phyloP scores from a whole-genome alignment of 23 tunicate genomes.

The Aplidium turbinatum region DNA sequence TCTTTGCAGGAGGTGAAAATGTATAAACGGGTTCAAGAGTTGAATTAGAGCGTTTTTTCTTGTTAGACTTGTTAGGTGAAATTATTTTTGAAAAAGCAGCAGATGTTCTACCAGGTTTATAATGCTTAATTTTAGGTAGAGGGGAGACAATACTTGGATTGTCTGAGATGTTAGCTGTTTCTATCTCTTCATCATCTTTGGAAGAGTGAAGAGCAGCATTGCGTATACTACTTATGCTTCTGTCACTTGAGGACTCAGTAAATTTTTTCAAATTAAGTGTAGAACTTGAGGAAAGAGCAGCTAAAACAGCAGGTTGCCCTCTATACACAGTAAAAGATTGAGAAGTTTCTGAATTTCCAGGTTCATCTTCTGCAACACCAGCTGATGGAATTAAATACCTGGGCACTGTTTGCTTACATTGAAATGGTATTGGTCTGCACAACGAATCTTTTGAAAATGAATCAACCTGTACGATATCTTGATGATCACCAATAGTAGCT shows the following conservation, averaged over 20 bases:
- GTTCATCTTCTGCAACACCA: too few relatives aligned
- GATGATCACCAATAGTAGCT: too few relatives aligned
- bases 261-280: background rate
- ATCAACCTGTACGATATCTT: too few relatives aligned
- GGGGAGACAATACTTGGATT: background rate
- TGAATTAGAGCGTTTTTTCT: too few relatives aligned
- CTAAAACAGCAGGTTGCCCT: background rate
- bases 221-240: background rate
- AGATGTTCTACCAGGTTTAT: conserved; percentile 24
- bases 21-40: background rate
- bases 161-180: conserved; percentile 5
- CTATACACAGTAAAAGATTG: background rate
- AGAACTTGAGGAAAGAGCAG: background rate
- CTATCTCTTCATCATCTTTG: conserved; percentile 1
- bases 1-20: conserved; percentile 12
- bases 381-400: too few relatives aligned
- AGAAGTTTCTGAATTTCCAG: background rate
- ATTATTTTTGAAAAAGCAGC: conserved; percentile 15
- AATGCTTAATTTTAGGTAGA: conserved; percentile 15
- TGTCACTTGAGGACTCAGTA: background rate
- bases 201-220: too few relatives aligned
- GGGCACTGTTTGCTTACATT: too few relatives aligned
- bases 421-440: too few relatives aligned
- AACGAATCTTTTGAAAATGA: too few relatives aligned
- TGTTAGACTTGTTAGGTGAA: background rate